These are phyloP conservation scores for Miichthys miiuy DNA, from an alignment of 2,797 vertebrate genomes.

Conservation along the genomic window DNA sequence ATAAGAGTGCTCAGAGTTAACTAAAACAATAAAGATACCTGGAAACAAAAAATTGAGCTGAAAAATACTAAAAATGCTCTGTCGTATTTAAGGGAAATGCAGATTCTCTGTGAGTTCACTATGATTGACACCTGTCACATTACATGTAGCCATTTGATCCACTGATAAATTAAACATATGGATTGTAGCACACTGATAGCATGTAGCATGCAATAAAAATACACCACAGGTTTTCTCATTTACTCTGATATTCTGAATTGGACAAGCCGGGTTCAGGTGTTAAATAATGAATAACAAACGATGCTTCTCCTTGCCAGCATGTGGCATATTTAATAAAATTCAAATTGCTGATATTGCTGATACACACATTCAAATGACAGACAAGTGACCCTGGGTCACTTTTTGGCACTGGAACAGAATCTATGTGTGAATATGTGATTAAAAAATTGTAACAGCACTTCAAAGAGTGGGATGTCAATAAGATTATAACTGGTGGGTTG, in stretches of 20 bases:
- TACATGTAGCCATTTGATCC: background rate
- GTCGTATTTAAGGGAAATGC: background rate
- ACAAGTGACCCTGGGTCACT: slow-evolving; percentile 39
- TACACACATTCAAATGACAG: slow-evolving; percentile 25
- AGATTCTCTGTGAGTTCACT: background rate
- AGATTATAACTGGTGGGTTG: slow-evolving; percentile 47
- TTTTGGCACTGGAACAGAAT: slow-evolving; percentile 16
- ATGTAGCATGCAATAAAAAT: slow-evolving; percentile 27
- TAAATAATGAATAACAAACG: slow-evolving; percentile 60
- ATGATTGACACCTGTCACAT: background rate
- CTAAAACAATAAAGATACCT: background rate
- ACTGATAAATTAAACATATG: background rate
- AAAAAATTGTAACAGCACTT: slow-evolving; percentile 49
- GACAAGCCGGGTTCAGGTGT: slow-evolving; percentile 40
- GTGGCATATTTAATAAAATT: slow-evolving; percentile 51
- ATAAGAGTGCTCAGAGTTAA: background rate
- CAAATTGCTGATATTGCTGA: slow-evolving; percentile 23
- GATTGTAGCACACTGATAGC: background rate
- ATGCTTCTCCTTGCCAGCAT: slow-evolving; percentile 25
- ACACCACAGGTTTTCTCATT: slow-evolving; percentile 15
- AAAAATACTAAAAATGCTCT: background rate
- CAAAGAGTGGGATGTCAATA: slow-evolving; percentile 56
- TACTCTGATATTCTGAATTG: slow-evolving; percentile 23
- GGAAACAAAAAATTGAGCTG: background rate
- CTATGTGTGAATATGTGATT: slow-evolving; percentile 54